Base-by-base conservation (phyloP, 2,113 vertebrate species). In the Sclerurus mexicanus region DNA sequence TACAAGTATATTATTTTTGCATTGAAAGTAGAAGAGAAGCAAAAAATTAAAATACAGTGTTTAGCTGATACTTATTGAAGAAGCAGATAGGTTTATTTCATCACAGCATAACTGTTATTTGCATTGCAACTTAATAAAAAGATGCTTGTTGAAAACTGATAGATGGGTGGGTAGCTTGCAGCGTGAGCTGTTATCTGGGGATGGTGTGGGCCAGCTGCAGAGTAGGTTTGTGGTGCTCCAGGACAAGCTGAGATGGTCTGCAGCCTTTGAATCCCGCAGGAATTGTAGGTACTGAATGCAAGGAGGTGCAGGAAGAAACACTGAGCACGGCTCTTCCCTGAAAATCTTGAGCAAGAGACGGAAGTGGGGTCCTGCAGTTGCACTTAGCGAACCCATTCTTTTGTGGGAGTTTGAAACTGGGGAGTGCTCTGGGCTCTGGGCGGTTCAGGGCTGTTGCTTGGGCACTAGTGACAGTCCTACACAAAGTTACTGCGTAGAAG, bases 331-430 rank as follows among this genome's bases (percentile, higher is more conserved):
- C 37, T 83, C 67, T 89, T 55, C 42, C 33, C 46, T 62, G 53
- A 27, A 91, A 24, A 76, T 69, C 28, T 33, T 46, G 46, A 42
- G 27, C 33, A 59, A 39, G 62, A 60, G 46, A 23, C 60, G 59
- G 16, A 50, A 76, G n/a, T 0, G 3, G 3, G 3, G 35, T 64
- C 31, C 11, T 2, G 18, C 59, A 30, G 63, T 66, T 0, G 0
- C 16, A 11, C 19, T 55, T 37, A 16, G 63, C 0, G 5, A 95
- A 37, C 35, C 39, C 24, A 1, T 55, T 16, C 6, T 80, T 90
- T 21, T 64, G 28, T 2, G 5, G 69, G 35, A 56, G 37, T 75
- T 84, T 81, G 76, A 33, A 42, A 17, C 58, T 10, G 10, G 40
- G 94, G 79, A 30, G 14, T 58, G 24, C 76, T 80, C 75, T 87